A percentile compares a stretch with the other conserved stretches of the same genome.
Evolutionary conservation across 2,797 vertebrate species (phyloP).

Genomic region (Morus bassanus): DNA sequence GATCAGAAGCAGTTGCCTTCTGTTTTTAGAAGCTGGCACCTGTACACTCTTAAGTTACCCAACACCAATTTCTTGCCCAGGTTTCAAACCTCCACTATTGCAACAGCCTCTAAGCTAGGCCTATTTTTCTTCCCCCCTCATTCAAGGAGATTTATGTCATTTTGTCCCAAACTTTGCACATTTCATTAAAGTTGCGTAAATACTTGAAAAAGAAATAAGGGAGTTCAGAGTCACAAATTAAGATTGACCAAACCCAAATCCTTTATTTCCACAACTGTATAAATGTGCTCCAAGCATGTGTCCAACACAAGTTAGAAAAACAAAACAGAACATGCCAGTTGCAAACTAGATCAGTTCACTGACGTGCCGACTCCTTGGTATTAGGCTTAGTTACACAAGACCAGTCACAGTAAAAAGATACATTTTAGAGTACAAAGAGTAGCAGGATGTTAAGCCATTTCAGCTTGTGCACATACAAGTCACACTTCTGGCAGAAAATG

Average conservation of each 20-base stretch:
- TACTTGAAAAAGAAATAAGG: not conserved
- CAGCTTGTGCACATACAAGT: constrained; percentile 77
- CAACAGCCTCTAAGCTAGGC: not conserved
- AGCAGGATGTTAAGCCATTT: constrained; percentile 79
- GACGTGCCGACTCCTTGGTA: constrained; percentile 71
- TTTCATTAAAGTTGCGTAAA: not conserved
- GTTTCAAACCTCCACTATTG: not conserved
- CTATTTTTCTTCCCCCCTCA: fast-evolving
- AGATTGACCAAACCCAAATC: constrained; percentile 80
- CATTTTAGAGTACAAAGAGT: constrained; percentile 76
- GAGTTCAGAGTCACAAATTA: not conserved
- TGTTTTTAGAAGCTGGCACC: not conserved
- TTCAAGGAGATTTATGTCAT: fast-evolving
- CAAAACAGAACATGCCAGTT: constrained; percentile 75
- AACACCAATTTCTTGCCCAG: not conserved
- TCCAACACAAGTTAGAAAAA: constrained; percentile 77
- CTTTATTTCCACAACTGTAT: constrained; percentile 82
- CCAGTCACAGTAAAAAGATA: constrained; percentile 78
- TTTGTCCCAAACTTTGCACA: fast-evolving
- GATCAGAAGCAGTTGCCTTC: not conserved
- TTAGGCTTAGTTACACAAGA: constrained; percentile 78
- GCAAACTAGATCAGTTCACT: constrained; percentile 76
- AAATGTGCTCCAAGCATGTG: constrained; percentile 78
- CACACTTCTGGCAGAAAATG: constrained; percentile 79
- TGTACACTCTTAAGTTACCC: not conserved